Evolutionary conservation across 2,113 vertebrate species (phyloP), one percentile per base, ranked within the genome.

Genomic region (Anhinga rufa): DNA sequence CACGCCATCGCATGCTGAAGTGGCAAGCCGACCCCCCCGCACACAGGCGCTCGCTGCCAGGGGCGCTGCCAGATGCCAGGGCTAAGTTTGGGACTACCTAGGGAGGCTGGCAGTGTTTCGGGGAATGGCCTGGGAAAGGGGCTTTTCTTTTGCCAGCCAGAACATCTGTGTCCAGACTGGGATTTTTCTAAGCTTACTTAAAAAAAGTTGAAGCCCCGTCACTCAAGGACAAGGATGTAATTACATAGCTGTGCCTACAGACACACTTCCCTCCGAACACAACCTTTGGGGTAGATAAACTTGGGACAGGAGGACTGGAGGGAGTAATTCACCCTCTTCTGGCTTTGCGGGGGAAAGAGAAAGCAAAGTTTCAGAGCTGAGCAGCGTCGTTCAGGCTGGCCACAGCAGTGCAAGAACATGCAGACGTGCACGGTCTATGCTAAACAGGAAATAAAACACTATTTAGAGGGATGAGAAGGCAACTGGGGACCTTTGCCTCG

Each of bases 1-100:
- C 1, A 3, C 2, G 3, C 26, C 36, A 28, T 26, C 4, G 3
- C 26, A 16, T 1, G 6, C 36, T 22, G 42, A 34, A 11, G 19
- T 6, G 44, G 71, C 57, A 29, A 15, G 24, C 62, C 14, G 74
- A 31, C n/a, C 57, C 29, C 17, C 14, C 0, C 6, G 62, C 64
- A 26, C n/a, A 9, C 0, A 3, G 48, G 46, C 24, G 14, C 49
- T 28, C 6, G 26, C 32, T 51, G 49, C 42, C 5, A 1, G 34
- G 20, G 44, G 32, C 31, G 7, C 49, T 9, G 32, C 40, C 38
- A 1, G 26, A 25, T 8, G 11, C 11, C 28, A 14, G 21, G 26
- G 69, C 16, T 60, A 34, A 71, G 46, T 44, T 3, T 36, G 55
- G 80, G 42, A 44, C 17, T 54, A 44, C 31, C 51, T 24, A 9